These are phyloP conservation scores for Eristalis tenax DNA, from an alignment of 2,888 invertebrate species.

Conservation along the genomic window DNA sequence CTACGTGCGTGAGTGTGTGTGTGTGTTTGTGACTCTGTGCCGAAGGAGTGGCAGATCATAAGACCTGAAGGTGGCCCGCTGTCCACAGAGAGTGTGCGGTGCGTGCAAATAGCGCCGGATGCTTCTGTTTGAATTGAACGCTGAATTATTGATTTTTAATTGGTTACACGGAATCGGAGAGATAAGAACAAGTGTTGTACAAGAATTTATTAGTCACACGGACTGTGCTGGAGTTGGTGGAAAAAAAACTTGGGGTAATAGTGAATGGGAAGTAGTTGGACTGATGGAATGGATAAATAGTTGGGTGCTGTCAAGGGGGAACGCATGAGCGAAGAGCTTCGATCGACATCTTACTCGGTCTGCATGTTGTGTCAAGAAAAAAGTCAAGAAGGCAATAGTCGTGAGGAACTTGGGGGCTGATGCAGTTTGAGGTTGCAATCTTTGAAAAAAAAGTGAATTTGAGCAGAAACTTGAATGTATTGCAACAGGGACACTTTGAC, in stretches of 20 bases:
- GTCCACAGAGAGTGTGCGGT: slow-evolving; percentile 3
- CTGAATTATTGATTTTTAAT: slow-evolving; percentile 69
- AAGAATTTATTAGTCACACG: slow-evolving; percentile 9
- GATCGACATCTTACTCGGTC: too few species aligned
- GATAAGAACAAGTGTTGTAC: slow-evolving; percentile 49
- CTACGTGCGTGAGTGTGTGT: background rate
- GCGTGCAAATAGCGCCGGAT: slow-evolving; percentile 69
- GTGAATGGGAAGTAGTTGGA: background rate
- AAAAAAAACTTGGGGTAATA: background rate
- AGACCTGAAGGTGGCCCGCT: background rate
- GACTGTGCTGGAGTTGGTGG: too few species aligned
- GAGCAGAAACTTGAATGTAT: too few species aligned
- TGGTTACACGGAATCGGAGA: slow-evolving; percentile 59
- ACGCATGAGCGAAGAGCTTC: background rate
- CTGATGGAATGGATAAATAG: background rate
- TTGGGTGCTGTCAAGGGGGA: background rate
- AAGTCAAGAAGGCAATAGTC: too few species aligned
- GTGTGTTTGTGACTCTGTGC: background rate
- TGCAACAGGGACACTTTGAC: too few species aligned
- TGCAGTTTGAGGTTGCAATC: too few species aligned
- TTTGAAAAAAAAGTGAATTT: too few species aligned
- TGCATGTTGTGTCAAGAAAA: too few species aligned
- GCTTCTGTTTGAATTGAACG: slow-evolving; percentile 69
- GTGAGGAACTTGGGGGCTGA: too few species aligned
- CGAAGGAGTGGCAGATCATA: slow-evolving; percentile 51